A percentile compares a stretch with the other conserved stretches of the same genome.
These are phyloP conservation scores for Ianthella basta DNA, from an alignment of 37 sponge, comb jelly and placozoan species.

Conservation along the genomic window DNA sequence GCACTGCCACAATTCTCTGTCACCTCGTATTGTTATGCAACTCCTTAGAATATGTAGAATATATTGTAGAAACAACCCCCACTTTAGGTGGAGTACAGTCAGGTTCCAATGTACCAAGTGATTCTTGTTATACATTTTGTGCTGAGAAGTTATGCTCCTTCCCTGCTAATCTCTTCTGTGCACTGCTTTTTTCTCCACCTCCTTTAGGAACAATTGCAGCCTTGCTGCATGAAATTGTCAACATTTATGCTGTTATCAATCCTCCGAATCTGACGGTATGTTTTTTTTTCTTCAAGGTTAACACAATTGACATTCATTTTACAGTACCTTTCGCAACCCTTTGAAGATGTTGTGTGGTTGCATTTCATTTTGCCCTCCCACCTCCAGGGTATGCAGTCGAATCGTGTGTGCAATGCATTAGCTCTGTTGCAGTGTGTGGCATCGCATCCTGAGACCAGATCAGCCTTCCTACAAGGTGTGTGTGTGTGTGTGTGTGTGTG, in stretches of 20 bases:
- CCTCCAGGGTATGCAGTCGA: conserved; percentile 90
- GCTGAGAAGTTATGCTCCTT: background rate
- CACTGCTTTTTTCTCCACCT: no score
- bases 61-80: no score
- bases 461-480: conserved; percentile 86
- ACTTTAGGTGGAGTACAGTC: no score
- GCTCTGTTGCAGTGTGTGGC: conserved; percentile 98
- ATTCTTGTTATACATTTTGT: background rate
- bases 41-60: no score
- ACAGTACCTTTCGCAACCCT: background rate
- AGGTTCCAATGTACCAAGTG: no score
- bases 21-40: no score
- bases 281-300: no score
- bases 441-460: conserved; percentile 94
- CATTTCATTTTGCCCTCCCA: background rate
- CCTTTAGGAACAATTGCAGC: conserved; percentile 83
- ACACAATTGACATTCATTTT: background rate
- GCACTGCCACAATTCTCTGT: no score
- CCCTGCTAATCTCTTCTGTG: no score
- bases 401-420: conserved; percentile 98
- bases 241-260: conserved; percentile 94
- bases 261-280: conserved; percentile 93
- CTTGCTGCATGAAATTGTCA: conserved; percentile 94
- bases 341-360: background rate
- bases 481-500: background rate